Conservation (phyloP, 2,797 vertebrate genomes). For the Hypotaenidia philippensis region DNA sequence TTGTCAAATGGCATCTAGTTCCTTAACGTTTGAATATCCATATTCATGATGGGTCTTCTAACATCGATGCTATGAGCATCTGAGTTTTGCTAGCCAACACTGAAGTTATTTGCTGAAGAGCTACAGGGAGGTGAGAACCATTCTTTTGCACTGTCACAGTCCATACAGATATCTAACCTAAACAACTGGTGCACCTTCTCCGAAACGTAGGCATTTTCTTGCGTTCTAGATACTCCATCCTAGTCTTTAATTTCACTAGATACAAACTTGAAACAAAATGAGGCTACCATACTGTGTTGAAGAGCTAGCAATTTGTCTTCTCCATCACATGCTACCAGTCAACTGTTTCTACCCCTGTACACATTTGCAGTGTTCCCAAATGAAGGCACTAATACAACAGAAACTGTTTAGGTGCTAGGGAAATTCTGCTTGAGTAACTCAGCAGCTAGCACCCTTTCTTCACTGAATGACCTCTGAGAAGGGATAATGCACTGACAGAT, state of each 20-base stretch:
- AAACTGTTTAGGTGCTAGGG: not conserved
- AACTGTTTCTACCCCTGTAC: not conserved
- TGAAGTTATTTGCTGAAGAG: not conserved
- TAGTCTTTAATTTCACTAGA: not conserved
- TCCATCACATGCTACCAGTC: rapidly evolving
- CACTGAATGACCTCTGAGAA: not conserved
- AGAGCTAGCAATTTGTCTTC: not conserved
- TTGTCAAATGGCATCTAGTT: not conserved
- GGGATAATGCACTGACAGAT: not conserved
- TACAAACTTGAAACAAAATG: not conserved
- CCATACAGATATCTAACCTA: not conserved
- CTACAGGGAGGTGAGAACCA: not conserved
- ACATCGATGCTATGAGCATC: not conserved
- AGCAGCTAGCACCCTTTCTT: not conserved
- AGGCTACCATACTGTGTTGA: not conserved
- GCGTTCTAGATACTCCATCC: not conserved
- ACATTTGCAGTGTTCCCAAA: not conserved
- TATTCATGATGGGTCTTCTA: not conserved
- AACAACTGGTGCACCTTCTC: not conserved
- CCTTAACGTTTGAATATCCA: not conserved
- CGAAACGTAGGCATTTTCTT: not conserved
- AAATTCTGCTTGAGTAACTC: not conserved
- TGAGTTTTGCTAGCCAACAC: not conserved
- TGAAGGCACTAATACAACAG: not conserved
- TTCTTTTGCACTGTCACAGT: not conserved